Conservation (phyloP, 2,888 invertebrate genomes). For the Galerucella calmariensis region DNA sequence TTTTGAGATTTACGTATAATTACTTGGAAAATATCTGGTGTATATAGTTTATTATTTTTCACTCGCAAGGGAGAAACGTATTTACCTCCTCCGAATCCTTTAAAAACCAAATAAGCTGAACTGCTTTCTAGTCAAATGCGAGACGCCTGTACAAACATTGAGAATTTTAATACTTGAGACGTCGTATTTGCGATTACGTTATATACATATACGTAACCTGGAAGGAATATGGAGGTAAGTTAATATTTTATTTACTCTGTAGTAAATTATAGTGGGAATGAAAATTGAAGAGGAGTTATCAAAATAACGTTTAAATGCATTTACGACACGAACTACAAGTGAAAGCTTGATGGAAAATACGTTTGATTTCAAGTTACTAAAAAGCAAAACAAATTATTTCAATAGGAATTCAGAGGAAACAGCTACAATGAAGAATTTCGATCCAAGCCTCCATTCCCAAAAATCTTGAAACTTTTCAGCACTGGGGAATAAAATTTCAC, state of each 20-base stretch:
- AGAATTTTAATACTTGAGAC: slow-evolving; percentile 28
- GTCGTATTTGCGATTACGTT: slow-evolving; percentile 19
- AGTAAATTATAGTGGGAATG: neutral
- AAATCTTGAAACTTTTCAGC: no score
- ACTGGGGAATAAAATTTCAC: no score
- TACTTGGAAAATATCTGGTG: neutral
- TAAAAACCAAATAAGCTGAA: neutral
- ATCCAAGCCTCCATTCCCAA: no score
- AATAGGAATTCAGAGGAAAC: no score
- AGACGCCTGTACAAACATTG: slow-evolving; percentile 34
- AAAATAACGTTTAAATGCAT: no score
- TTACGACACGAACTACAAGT: no score
- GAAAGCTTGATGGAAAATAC: no score
- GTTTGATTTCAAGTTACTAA: no score
- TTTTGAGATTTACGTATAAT: no score
- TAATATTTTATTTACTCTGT: neutral
- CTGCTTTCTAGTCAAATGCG: neutral
- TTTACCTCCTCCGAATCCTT: neutral
- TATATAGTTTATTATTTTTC: neutral
- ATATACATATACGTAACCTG: neutral
- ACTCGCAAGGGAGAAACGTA: neutral
- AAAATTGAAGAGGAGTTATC: no score
- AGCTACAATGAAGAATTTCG: no score
- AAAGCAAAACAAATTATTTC: no score
- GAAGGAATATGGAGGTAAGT: neutral